Evolutionary conservation across 2,888 invertebrate genomes (phyloP).

Genomic region (Drosophila yooni): DNA sequence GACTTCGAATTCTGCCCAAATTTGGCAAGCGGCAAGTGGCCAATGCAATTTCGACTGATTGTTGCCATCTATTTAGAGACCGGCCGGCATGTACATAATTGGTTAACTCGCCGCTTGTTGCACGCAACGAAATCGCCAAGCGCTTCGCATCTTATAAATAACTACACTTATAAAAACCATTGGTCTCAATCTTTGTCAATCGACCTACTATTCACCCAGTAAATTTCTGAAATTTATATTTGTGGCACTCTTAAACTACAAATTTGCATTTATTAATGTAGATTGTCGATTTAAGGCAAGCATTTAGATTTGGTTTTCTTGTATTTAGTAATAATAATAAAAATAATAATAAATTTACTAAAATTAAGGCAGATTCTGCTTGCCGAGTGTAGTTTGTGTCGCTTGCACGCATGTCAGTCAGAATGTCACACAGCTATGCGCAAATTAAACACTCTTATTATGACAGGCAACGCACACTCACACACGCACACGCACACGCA

Average conservation of each 20-base stretch:
- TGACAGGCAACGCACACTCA: conserved; percentile 54
- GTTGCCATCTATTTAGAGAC: conserved; percentile 46
- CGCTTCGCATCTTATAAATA: conserved; percentile 17
- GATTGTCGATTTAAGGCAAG: background rate
- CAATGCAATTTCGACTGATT: conserved; percentile 50
- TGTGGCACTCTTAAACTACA: too few species aligned
- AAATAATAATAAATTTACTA: background rate
- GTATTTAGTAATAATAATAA: background rate
- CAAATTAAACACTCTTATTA: conserved; percentile 75
- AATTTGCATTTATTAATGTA: too few species aligned
- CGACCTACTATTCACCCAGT: background rate
- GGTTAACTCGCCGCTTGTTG: conserved; percentile 51
- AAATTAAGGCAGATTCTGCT: background rate
- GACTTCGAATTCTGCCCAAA: conserved; percentile 60
- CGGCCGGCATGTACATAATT: conserved; percentile 69
- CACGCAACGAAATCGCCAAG: conserved; percentile 62
- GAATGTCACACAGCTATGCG: conserved; percentile 56
- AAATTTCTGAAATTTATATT: too few species aligned
- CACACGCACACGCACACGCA: conserved; percentile 14
- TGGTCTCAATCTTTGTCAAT: background rate
- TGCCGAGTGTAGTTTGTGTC: background rate
- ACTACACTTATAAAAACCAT: background rate
- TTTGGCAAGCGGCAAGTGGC: conserved; percentile 65
- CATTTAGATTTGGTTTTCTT: background rate
- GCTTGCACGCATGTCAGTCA: conserved; percentile 35